Evolutionary conservation across 2,113 vertebrate genomes (phyloP).

Genomic region (Tautogolabrus adspersus): DNA sequence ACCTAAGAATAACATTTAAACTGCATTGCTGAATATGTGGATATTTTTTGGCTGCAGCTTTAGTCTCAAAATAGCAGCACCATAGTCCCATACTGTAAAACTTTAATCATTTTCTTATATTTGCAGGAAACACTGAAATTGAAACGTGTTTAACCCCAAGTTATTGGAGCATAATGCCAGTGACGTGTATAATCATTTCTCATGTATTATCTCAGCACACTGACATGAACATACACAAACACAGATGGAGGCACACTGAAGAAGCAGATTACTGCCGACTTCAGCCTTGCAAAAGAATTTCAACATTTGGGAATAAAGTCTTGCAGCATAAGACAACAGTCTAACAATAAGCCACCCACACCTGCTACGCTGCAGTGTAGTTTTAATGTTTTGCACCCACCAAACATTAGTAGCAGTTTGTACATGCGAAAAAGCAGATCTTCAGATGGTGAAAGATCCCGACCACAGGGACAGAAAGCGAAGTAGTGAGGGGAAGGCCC

Average conservation of each 20-base stretch:
- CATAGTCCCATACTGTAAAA: background rate
- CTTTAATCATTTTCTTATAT: too few relatives aligned
- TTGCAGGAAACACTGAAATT: too few relatives aligned
- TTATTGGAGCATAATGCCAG: too few relatives aligned
- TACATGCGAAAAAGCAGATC: conserved; percentile 42
- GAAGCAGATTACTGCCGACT: background rate
- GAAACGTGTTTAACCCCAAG: too few relatives aligned
- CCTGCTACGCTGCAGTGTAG: conserved; percentile 44
- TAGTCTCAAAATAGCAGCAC: background rate
- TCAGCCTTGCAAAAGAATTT: too few relatives aligned
- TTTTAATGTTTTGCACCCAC: conserved; percentile 28
- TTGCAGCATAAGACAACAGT: conserved; percentile 45
- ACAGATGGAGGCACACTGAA: background rate
- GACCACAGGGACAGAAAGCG: conserved; percentile 11
- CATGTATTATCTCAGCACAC: too few relatives aligned
- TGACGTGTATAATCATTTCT: too few relatives aligned
- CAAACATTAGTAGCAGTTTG: conserved; percentile 49
- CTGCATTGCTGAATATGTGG: too few relatives aligned
- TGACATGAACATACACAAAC: too few relatives aligned
- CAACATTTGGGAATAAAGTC: conserved; percentile 61
- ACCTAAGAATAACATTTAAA: too few relatives aligned
- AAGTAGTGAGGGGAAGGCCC: background rate
- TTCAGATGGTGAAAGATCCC: conserved; percentile 24
- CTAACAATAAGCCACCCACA: conserved; percentile 55
- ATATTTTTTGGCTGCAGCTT: background rate